Evolutionary conservation across 1,140 invertebrate genomes (phyloP), one percentile per base, ranked within the genome.

Genomic region (Cydia strobilella): DNA sequence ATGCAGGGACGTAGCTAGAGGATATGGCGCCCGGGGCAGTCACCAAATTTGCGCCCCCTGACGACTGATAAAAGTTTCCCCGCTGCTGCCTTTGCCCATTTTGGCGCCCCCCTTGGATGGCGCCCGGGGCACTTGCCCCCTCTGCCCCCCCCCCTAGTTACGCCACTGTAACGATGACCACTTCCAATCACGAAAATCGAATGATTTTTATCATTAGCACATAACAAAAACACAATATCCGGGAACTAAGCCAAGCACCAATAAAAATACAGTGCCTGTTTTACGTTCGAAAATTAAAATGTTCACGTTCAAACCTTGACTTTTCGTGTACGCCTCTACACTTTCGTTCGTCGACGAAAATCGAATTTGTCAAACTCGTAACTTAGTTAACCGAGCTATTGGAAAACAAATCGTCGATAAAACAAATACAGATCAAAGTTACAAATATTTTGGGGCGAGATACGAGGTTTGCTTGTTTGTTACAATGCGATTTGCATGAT

Each of bases 291-390:
- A 59, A 59, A 59, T 23, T 23, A 12, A 59, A 59, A 59, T 23
- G 54, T 59, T 23, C 54, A 59, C 54, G 54, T 59, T 23, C 20
- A 59, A 59, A 59, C 54, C 54, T 59, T 59, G 54, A 59, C 54
- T 59, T 59, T 59, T 59, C 54, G 54, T 20, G 54, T 20, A 9
- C 54, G 54, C 54, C 15, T 18, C 51, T 3, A 59, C 54, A 59
- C 54, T 59, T 59, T 59, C 54, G 20, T 59, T 59, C 9, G 18
- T 23, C 54, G 20, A 7, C n/a, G n/a, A 59, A 23, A 54, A 54
- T 18, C 5, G 15, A 54, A 6, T 54, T 59, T 23, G n/a, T 59
- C 18, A 59, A 59, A 54, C 15, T 59, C 54, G 7, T 59, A 59
- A 59, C 54, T 10, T 23, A 23, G 18, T 23, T 23, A 20, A 12